These are phyloP conservation scores for Lordiphosa mommai DNA, from an alignment of 1,140 invertebrate species.

Conservation along the genomic window DNA sequence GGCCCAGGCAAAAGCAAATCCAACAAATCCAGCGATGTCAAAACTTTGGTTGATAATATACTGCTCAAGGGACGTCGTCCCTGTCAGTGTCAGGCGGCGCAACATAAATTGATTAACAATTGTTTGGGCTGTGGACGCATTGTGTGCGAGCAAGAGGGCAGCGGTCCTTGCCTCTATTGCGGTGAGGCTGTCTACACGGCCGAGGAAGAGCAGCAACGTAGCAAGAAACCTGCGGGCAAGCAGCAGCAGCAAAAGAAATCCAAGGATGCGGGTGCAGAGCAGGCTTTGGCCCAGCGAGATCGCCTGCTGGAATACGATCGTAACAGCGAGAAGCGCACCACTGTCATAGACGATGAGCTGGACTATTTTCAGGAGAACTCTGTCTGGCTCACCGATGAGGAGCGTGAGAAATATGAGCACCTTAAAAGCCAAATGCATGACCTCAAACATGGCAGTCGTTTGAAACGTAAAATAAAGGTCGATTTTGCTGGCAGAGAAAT, in stretches of 20 bases:
- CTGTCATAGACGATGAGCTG: constrained; percentile 96
- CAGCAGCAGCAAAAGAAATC: constrained; percentile 18
- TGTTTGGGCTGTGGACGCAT: constrained; percentile 96
- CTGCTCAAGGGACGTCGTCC: constrained; percentile 88
- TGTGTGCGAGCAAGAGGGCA: constrained; percentile 97
- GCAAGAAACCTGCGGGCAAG: constrained; percentile 8
- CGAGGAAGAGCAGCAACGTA: constrained; percentile 81
- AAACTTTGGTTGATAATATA: constrained; percentile 83
- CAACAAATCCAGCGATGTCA: constrained; percentile 87
- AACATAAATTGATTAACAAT: constrained; percentile 95
- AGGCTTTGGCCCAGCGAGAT: constrained; percentile 90
- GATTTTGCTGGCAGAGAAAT: constrained; percentile 89
- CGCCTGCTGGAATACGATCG: constrained; percentile 92
- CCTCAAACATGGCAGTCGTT: constrained; percentile 85
- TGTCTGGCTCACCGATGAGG: constrained; percentile 88
- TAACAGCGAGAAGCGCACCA: constrained; percentile 91
- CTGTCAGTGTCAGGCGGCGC: constrained; percentile 96
- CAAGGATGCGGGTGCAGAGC: constrained; percentile 80
- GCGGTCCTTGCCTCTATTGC: constrained; percentile 97
- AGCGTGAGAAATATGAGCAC: constrained; percentile 85
- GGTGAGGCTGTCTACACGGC: constrained; percentile 88
- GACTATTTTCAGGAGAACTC: constrained; percentile 92
- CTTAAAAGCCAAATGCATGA: constrained; percentile 86
- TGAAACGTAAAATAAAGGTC: constrained; percentile 86
- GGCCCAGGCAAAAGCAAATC: constrained; percentile 83